Evolutionary conservation across 2,888 invertebrate genomes (phyloP).

Genomic region (Mactromeris polynyma): DNA sequence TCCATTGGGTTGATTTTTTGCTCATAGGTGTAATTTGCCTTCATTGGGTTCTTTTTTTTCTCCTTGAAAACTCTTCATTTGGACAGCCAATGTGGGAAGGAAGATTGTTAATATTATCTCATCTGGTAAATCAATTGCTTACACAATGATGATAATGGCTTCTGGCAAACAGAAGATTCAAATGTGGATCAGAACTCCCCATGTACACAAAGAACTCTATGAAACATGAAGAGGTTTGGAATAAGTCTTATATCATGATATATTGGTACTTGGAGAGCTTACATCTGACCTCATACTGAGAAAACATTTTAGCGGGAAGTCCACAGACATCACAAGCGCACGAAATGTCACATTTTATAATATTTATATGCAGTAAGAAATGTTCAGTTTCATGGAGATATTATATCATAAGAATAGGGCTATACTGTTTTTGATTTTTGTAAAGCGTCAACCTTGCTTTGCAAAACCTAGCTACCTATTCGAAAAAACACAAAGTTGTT

Average conservation of each 20-base stretch:
- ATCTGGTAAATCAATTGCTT: constrained; percentile 12
- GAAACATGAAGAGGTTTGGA: background rate
- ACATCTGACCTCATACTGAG: background rate
- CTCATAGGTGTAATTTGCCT: background rate
- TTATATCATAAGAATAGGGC: no score
- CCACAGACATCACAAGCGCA: background rate
- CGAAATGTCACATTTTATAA: background rate
- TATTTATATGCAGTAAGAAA: background rate
- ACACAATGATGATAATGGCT: background rate
- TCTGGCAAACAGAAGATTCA: constrained; percentile 5
- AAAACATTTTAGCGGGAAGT: constrained; percentile 1
- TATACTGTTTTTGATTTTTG: no score
- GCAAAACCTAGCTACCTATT: no score
- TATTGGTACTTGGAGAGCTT: background rate
- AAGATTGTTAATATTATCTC: background rate
- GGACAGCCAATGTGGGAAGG: background rate
- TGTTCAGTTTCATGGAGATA: background rate
- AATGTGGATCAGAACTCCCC: background rate
- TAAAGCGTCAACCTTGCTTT: no score
- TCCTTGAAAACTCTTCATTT: background rate
- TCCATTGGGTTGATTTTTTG: background rate
- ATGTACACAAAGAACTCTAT: background rate
- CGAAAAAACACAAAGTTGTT: no score
- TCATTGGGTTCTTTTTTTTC: constrained; percentile 11
- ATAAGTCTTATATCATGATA: background rate